Base-by-base conservation (phyloP, 2,797 vertebrate genomes). In the Pseudochromis fuscus region DNA sequence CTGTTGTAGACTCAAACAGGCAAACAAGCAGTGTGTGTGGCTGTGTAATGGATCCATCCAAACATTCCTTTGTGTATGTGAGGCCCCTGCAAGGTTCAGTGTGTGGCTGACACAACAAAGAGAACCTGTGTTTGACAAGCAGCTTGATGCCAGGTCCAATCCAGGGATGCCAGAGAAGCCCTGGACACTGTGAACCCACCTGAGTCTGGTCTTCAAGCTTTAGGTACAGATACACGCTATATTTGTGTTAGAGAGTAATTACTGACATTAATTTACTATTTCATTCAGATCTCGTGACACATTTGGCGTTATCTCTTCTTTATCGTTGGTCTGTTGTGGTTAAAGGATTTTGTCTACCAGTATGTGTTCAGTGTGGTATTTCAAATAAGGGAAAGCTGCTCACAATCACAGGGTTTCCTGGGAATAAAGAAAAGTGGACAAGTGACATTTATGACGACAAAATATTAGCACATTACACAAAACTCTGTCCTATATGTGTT, bases 61-160 rank as follows among this genome's bases (percentile, higher is more conserved):
- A 91, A 91, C 90, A 92, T 90, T 89, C 86, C 88, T 91, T 89
- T 91, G 90, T 91, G 88, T 90, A 61, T 56, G 67, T 66, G 89
- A 90, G 90, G 90, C 89, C 89, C 87, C 84, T 67, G 85, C 66
- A 60, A 92, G 89, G 89, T 86, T 88, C 86, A 86, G 75, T 87
- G 84, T 91, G 78, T 76, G 79, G 78, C 81, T 82, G 84, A 86
- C 82, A 90, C 84, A 91, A 93, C 92, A 93, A 93, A 92, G 91
- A 75, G 74, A 81, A 90, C 84, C 90, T 90, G 89, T 93, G 90
- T 94, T 90, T 90, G 87, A 92, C 77, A 75, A 77, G 79, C 67
- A 64, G 80, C 57, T 37, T 19, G 33, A 60, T 79, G 88, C 81
- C 77, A 89, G 84, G 83, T 61, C 83, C 60, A 58, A 70, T 75